Conservation (phyloP, 2,888 invertebrate species). For the Hydropsyche betteni region DNA sequence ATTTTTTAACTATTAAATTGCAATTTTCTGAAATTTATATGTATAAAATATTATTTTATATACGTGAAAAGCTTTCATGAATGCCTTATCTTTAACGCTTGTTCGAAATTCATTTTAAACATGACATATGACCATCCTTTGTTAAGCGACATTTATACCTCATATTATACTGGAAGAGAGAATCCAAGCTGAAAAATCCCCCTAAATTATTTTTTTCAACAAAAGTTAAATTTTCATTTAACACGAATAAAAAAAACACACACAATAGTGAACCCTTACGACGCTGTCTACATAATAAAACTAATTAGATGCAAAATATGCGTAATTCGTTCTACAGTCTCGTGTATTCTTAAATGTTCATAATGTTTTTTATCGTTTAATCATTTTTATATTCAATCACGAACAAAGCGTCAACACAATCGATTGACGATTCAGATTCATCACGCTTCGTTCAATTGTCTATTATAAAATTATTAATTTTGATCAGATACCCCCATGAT, state of each 20-base stretch:
- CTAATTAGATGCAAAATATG: slow-evolving; percentile 13
- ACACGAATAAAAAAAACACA: not conserved
- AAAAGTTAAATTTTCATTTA: not conserved
- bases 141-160: slow-evolving; percentile 32
- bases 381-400: no score
- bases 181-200: not conserved
- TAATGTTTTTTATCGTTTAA: no score
- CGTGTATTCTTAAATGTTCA: no score
- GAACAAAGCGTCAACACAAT: no score
- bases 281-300: not conserved
- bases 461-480: slow-evolving; percentile 20
- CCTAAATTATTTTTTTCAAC: slow-evolving; percentile 16
- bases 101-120: slow-evolving; percentile 39
- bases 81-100: slow-evolving; percentile 24
- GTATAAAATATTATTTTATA: not conserved
- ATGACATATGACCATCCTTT: slow-evolving; percentile 45
- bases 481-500: slow-evolving; percentile 11
- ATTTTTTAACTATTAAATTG: no score
- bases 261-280: not conserved
- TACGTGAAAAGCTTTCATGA: not conserved
- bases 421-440: no score
- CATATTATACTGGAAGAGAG: slow-evolving; percentile 23
- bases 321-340: not conserved
- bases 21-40: no score
- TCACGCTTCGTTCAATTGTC: not conserved